Conservation (phyloP, 2,888 invertebrate genomes). For the Nysson spinosus region DNA sequence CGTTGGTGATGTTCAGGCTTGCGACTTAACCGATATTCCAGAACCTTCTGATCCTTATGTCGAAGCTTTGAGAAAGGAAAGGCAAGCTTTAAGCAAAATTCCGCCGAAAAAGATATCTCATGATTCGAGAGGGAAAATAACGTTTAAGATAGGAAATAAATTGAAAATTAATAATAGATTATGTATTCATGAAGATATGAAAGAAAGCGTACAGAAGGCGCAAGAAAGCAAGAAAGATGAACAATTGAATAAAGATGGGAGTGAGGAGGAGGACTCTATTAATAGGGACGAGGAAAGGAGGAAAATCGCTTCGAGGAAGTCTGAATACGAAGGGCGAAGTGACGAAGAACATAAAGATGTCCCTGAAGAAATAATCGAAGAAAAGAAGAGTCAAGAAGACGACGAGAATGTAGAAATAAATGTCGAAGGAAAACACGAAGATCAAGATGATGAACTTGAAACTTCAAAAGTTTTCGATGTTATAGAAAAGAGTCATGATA, state of each 20-base stretch:
- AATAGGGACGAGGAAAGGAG: conserved; percentile 36
- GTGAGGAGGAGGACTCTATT: conserved; percentile 37
- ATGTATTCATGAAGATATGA: conserved; percentile 67
- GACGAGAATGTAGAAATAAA: neutral
- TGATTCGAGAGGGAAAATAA: conserved; percentile 73
- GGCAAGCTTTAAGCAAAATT: conserved; percentile 70
- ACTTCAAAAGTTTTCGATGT: no score
- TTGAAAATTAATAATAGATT: conserved; percentile 70
- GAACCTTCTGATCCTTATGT: conserved; percentile 72
- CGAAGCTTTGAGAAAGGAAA: conserved; percentile 71
- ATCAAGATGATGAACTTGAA: no score
- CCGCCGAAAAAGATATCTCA: conserved; percentile 71
- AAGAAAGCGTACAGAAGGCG: conserved; percentile 50
- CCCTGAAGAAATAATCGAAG: conserved; percentile 1
- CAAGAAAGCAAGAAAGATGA: conserved; percentile 30
- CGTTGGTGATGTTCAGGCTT: conserved; percentile 69
- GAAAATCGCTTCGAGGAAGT: conserved; percentile 29
- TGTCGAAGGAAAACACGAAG: neutral
- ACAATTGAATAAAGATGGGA: no score
- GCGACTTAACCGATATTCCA: conserved; percentile 71
- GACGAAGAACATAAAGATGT: conserved; percentile 16
- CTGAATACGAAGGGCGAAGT: conserved; percentile 25
- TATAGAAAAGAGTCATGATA: conserved; percentile 52
- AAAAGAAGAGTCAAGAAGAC: conserved; percentile 8
- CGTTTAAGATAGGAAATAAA: conserved; percentile 73